Evolutionary conservation across 2,113 vertebrate species (phyloP), one percentile per base, ranked within the genome.

Genomic region (Protobothrops flavoviridis): DNA sequence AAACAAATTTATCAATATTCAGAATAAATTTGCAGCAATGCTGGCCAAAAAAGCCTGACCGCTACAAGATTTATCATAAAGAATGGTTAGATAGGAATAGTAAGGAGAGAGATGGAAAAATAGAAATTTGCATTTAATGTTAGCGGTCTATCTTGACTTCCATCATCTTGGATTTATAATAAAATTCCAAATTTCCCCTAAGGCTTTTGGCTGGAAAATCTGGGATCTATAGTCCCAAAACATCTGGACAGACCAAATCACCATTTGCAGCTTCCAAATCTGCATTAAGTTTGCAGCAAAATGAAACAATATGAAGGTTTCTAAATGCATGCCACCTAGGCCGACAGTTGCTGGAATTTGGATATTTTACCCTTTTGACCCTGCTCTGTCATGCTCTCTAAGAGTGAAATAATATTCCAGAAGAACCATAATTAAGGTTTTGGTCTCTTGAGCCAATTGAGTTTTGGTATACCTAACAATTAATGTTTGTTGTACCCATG

Each of bases 361-460:
- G n/a, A 6, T 7, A 26, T 90, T 90, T 33, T 93, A 64, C 13
- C 57, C 81, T 93, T 64, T 90, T 93, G 89, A 93, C 92, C 92
- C 15, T 61, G 45, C 33, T 93, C 45, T 52, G 74, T 87, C 45
- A 87, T 87, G 23, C 45, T 87, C 48, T 87, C 45, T 39, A 26
- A 64, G 45, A 87, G 55, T 61, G 81, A 90, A 43, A 90, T 45
- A 50, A 21, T 89, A 90, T 85, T 90, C 48, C 86, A 87, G 81
- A 87, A 90, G 56, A 87, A 59, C 92, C 48, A 69, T 93, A 90
- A 93, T 90, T 93, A 93, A 86, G 56, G 88, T 61, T 93, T 81
- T 90, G 81, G 89, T 43, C 23, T 90, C 56, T 93, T 85, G 21
- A 90, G n/a, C 81, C 89, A 90, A 90, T 43, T n/a, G 88, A 81